A percentile compares a stretch with the other conserved stretches of the same genome.
Evolutionary conservation across 2,113 vertebrate genomes (phyloP).

Genomic region (Ctenodactylus gundi): DNA sequence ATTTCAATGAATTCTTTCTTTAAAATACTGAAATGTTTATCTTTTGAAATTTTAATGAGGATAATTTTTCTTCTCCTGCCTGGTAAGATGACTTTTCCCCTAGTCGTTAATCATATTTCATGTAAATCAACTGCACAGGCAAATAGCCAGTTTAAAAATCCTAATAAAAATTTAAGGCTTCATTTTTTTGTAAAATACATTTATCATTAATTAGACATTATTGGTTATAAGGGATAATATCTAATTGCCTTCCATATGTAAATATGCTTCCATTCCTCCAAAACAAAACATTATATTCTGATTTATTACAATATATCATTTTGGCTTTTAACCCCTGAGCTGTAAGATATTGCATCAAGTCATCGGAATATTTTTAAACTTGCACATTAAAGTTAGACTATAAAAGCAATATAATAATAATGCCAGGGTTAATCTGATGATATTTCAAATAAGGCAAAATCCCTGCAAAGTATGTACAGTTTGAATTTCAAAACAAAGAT

Average conservation of each 20-base stretch:
- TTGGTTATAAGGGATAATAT: background rate
- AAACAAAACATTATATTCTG: background rate
- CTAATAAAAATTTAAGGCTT: conserved; percentile 56
- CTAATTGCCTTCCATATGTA: conserved; percentile 46
- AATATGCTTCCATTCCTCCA: background rate
- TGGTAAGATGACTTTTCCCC: conserved; percentile 23
- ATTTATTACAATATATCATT: background rate
- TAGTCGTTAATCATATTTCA: conserved; percentile 48
- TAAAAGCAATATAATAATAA: background rate
- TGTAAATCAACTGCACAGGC: conserved; percentile 33
- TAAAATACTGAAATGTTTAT: conserved; percentile 26
- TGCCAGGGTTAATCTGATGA: background rate
- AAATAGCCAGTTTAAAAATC: conserved; percentile 22
- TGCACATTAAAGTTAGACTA: background rate
- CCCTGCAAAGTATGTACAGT: background rate
- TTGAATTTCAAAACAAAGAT: background rate
- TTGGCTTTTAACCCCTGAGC: background rate
- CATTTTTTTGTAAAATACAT: conserved; percentile 42
- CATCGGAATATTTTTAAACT: background rate
- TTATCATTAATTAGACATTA: conserved; percentile 39
- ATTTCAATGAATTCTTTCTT: background rate
- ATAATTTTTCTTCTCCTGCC: conserved; percentile 57
- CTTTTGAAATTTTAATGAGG: conserved; percentile 29
- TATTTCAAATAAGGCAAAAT: background rate
- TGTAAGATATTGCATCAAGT: background rate